Base-by-base conservation (phyloP, 2,888 invertebrate species). In the Pseudococcus viburni region DNA sequence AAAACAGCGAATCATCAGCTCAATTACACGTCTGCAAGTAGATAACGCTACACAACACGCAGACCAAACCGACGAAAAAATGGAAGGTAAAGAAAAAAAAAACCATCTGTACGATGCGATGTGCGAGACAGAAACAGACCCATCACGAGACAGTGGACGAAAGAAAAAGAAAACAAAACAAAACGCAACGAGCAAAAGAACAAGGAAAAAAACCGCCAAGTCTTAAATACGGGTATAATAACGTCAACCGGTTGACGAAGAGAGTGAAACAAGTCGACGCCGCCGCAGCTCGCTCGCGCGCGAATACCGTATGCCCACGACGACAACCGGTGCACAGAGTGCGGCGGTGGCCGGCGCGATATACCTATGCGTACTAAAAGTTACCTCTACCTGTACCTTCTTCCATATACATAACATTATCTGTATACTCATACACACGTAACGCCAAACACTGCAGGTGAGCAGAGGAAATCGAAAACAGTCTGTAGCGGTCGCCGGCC, bases 201-300 rank as follows among this genome's bases (percentile, higher is more conserved):
- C 17, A 73, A 73, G 33, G 73, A 39, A 73, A 73, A 68, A 73
- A 73, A 73, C 73, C 73, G 73, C 73, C 73, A 73, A 73, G 73
- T 73, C n/a, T 73, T 17, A 17, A 73, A 73, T 73, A 33, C 73
- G 73, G 73, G 33, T 64, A 83, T 73, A 80, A 51, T 88, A 64
- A 42, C 42, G 88, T 84, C 88, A 51, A 48, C 64, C 68, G 26
- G 89, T 68, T 46, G 85, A 51, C 64, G 84, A 85, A 64, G 89
- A 80, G 68, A 46, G 68, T 33, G 48, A 48, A 77, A 22, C 33
- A 77, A 55, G 85, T 33, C 19, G 55, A 59, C 6, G 15, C 33
- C 17, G 39, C 17, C 39, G 48, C 83, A 26, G 68, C 64, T 42
- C 85, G 51, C 68, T 4, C 46, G 73, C 15, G 15, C 89, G 6